These are phyloP conservation scores for Panzeria rudis DNA, from an alignment of 2,888 invertebrate species.

Conservation along the genomic window DNA sequence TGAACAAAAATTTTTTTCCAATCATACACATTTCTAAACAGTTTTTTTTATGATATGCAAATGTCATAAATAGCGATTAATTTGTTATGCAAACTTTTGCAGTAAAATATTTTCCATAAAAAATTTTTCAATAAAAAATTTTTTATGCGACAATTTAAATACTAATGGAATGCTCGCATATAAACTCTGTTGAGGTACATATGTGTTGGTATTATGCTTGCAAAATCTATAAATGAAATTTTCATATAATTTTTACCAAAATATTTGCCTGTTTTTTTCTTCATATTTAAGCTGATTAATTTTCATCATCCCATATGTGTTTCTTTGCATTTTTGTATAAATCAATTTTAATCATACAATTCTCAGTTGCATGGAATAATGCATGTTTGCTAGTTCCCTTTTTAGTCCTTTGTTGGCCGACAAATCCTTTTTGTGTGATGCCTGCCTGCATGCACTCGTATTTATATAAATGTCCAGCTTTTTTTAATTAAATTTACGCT, in stretches of 20 bases:
- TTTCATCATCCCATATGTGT: not conserved
- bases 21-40: not conserved
- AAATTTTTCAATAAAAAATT: no score
- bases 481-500: conserved; percentile 72
- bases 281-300: conserved; percentile 19
- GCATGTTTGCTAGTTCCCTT: not conserved
- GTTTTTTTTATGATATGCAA: not conserved
- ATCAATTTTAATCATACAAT: conserved; percentile 19
- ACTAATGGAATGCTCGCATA: no score
- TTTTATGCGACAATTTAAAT: no score
- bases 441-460: conserved; percentile 24
- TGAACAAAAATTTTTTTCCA: not conserved
- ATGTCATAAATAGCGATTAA: not conserved
- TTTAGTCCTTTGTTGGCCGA: conserved; percentile 8
- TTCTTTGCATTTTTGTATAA: not conserved
- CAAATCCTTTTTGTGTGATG: conserved; percentile 36
- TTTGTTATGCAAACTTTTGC: not conserved
- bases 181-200: no score
- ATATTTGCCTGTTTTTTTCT: not conserved
- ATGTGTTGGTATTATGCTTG: no score
- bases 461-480: conserved; percentile 70
- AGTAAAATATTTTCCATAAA: not conserved
- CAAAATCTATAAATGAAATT: no score
- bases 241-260: no score
- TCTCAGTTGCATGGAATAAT: conserved; percentile 13